These are phyloP conservation scores for Catagonus wagneri DNA, from an alignment of 2,113 vertebrate species.

Conservation along the genomic window DNA sequence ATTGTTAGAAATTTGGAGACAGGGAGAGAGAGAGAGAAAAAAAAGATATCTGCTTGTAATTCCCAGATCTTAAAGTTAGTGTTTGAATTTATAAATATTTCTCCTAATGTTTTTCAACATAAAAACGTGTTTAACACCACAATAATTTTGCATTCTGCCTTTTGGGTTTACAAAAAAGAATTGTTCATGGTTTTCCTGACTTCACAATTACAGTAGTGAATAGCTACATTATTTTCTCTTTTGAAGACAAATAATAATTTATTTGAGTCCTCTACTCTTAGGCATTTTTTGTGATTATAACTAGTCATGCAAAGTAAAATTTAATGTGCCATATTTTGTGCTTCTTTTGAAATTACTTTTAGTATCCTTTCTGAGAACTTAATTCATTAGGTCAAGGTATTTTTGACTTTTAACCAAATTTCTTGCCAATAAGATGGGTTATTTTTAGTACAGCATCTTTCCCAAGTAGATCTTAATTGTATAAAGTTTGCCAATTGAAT, in stretches of 20 bases:
- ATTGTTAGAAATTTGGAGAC: neutral
- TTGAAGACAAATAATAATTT: neutral
- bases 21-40: neutral
- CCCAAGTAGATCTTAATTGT: neutral
- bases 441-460: slow-evolving; percentile 33
- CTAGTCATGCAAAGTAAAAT: slow-evolving; percentile 27
- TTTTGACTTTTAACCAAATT: slow-evolving; percentile 27
- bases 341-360: slow-evolving; percentile 21
- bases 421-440: neutral
- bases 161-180: slow-evolving; percentile 21
- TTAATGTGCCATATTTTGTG: neutral
- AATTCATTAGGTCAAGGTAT: neutral
- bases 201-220: neutral
- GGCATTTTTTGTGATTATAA: slow-evolving; percentile 25
- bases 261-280: neutral
- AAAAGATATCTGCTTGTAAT: neutral
- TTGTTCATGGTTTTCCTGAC: neutral
- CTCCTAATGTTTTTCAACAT: neutral
- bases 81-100: neutral
- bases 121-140: neutral
- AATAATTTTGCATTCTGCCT: neutral
- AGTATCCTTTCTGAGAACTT: neutral
- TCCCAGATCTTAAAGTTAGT: neutral
- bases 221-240: neutral
- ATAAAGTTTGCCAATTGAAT: neutral